These are phyloP conservation scores for Hydractinia echinata DNA, from an alignment of 30 jellyfish, hydroid and myxozoan species.

Conservation along the genomic window DNA sequence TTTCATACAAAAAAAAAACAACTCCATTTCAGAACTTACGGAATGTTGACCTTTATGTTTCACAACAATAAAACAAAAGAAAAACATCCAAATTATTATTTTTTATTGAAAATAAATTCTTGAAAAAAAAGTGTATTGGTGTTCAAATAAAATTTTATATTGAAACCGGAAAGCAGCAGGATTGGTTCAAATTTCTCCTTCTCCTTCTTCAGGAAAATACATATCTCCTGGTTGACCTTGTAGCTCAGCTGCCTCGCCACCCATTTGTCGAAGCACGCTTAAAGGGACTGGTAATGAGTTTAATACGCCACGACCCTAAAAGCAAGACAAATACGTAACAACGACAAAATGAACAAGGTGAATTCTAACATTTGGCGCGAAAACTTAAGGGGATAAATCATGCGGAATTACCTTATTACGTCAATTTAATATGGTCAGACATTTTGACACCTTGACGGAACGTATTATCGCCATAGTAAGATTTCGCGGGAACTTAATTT, in stretches of 20 bases:
- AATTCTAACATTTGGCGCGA: background rate
- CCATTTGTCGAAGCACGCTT: constrained; percentile 68
- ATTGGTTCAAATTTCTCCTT: too few species aligned
- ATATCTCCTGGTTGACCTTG: constrained; percentile 44
- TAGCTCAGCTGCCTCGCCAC: constrained; percentile 31
- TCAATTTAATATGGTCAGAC: background rate
- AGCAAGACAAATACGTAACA: background rate
- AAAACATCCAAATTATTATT: too few species aligned
- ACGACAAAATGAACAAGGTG: background rate
- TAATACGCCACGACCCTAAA: constrained; percentile 56
- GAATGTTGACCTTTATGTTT: too few species aligned
- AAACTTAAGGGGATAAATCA: background rate
- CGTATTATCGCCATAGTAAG: too few species aligned
- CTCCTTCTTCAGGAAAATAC: constrained; percentile 34
- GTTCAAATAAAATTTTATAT: too few species aligned
- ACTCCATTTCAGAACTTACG: too few species aligned
- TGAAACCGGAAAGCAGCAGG: too few species aligned
- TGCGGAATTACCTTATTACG: background rate
- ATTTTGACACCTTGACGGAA: background rate
- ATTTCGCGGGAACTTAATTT: too few species aligned
- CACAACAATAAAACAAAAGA: too few species aligned
- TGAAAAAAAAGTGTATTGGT: too few species aligned
- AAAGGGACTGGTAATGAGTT: constrained; percentile 59
- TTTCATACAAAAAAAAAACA: too few species aligned
- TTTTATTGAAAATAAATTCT: too few species aligned